Conservation (phyloP, 2,797 vertebrate species). For the Odontamblyopus rebecca region DNA sequence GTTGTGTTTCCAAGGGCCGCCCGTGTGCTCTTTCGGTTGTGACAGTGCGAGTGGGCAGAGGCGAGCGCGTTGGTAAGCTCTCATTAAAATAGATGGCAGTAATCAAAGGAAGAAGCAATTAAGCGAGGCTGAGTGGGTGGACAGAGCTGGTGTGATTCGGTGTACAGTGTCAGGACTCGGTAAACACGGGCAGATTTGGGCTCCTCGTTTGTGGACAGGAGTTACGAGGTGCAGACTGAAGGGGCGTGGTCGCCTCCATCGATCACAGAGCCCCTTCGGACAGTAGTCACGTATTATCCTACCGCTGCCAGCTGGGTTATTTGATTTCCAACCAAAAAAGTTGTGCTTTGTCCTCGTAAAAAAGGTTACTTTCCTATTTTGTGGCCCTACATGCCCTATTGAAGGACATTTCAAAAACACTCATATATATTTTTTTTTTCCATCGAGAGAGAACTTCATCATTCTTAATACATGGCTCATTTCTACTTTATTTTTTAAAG, state of each 20-base stretch:
- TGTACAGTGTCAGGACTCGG: constrained; percentile 61
- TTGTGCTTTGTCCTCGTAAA: neutral
- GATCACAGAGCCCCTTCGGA: constrained; percentile 11
- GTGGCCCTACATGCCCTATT: neutral
- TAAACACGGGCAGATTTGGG: constrained; percentile 61
- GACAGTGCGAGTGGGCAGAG: constrained; percentile 48
- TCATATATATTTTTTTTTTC: too few species aligned
- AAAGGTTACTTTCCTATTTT: neutral
- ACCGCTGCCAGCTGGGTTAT: constrained; percentile 38
- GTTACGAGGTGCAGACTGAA: constrained; percentile 44
- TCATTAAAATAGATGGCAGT: constrained; percentile 82
- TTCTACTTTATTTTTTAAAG: too few species aligned
- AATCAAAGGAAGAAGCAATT: constrained; percentile 81
- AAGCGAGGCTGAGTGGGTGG: constrained; percentile 66
- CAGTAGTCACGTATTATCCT: constrained; percentile 45
- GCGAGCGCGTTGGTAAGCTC: constrained; percentile 56
- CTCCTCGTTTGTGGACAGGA: constrained; percentile 47
- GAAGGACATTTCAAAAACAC: too few species aligned
- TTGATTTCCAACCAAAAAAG: constrained; percentile 6
- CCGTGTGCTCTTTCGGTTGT: constrained; percentile 43
- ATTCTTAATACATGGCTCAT: too few species aligned
- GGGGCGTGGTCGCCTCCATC: constrained; percentile 46
- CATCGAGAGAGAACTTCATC: too few species aligned
- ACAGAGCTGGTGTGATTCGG: constrained; percentile 43
- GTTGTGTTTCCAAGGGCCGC: constrained; percentile 2